A percentile compares a stretch with the other conserved stretches of the same genome.
phyloP scores from a whole-genome alignment of 2,888 invertebrate species.

The Prosopocoilus inquinatus region DNA sequence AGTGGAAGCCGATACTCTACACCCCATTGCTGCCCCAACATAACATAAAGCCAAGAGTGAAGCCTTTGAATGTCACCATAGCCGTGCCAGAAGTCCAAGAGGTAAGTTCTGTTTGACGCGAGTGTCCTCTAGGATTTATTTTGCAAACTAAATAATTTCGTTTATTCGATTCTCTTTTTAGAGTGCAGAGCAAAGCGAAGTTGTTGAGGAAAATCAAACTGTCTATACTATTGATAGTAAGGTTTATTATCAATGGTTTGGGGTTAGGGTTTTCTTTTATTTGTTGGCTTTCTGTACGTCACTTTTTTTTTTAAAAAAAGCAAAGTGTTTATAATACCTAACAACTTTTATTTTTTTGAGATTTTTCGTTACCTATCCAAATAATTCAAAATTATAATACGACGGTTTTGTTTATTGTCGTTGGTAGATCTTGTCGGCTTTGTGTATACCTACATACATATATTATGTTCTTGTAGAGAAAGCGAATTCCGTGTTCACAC shows the following conservation, averaged over 20 bases:
- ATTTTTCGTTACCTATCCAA: too few relatives aligned
- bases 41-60: slow-evolving; percentile 81
- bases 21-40: slow-evolving; percentile 82
- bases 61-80: slow-evolving; percentile 85
- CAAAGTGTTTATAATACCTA: too few relatives aligned
- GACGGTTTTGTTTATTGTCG: too few relatives aligned
- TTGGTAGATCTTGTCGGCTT: too few relatives aligned
- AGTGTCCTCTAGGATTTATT: background rate
- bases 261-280: background rate
- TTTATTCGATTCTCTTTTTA: background rate
- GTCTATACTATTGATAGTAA: background rate
- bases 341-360: too few relatives aligned
- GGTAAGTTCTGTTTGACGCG: slow-evolving; percentile 50
- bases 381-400: too few relatives aligned
- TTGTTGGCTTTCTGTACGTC: background rate
- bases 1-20: slow-evolving; percentile 95
- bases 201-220: background rate
- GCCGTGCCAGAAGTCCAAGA: slow-evolving; percentile 81
- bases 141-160: background rate
- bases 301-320: background rate
- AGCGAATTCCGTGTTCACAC: background rate
- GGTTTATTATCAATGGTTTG: background rate
- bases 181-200: background rate
- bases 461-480: too few relatives aligned
- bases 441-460: too few relatives aligned